Percentiles rank a stretch among this genome's conserved stretches.
Evolutionary conservation across 2,888 invertebrate species (phyloP).

Genomic region (Eupithecia tripunctaria): DNA sequence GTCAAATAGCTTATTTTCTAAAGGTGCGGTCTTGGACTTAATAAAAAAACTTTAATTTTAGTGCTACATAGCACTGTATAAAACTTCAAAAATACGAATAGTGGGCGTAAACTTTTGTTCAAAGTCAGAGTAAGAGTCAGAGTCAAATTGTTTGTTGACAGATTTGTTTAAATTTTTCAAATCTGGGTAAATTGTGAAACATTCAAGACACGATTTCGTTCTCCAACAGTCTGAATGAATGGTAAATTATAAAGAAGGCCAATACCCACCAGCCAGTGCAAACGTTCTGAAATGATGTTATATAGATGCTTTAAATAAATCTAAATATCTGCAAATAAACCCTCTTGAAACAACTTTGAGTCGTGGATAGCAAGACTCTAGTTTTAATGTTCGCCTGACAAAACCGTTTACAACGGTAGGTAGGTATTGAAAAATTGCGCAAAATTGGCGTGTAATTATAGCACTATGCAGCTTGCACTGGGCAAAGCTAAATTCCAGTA

Average conservation of each 20-base stretch:
- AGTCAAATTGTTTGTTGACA: too few species aligned
- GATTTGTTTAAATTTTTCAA: too few species aligned
- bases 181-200: not conserved
- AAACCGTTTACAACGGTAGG: constrained; percentile 37
- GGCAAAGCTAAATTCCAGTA: constrained; percentile 22
- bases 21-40: constrained; percentile 14
- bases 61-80: not conserved
- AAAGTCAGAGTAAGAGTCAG: too few species aligned
- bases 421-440: constrained; percentile 43
- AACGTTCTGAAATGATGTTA: not conserved
- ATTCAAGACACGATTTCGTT: not conserved
- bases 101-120: too few species aligned
- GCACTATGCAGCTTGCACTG: constrained; percentile 35
- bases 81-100: not conserved
- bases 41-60: not conserved
- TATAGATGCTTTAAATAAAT: not conserved
- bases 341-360: not conserved
- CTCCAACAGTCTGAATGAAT: not conserved
- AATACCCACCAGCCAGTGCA: not conserved
- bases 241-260: not conserved
- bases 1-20: constrained; percentile 30
- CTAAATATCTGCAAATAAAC: not conserved
- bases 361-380: not conserved
- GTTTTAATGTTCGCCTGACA: constrained; percentile 34
- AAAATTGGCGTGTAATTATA: constrained; percentile 42